Evolutionary conservation across 2,888 invertebrate species (phyloP), one percentile per base, ranked within the genome.

Genomic region (Lasioglossum pauxillum): DNA sequence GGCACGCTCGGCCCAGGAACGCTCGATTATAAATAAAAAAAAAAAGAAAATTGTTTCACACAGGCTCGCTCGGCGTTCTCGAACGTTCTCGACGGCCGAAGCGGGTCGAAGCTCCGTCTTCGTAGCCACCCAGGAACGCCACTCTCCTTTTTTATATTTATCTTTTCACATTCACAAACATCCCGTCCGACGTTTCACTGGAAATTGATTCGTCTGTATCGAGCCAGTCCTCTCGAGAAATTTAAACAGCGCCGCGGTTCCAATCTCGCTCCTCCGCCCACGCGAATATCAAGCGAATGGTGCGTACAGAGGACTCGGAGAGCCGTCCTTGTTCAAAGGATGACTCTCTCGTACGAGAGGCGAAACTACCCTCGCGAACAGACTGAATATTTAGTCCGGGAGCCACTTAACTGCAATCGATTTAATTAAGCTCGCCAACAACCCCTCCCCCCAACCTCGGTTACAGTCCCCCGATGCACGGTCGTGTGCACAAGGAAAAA

Each of bases 1-100:
- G 85, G 69, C 69, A 31, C 41, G 67, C 78, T 81, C 27, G 5
- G 74, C 75, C 86, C 67, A 79, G 76, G 84, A 85, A 85, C 88
- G 85, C 90, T 92, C 91, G 92, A 93, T 93, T 93, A 92, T 91
- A 92, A 90, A 92, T 89, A 92, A 91, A 23, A 38, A 91, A 75
- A 77, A n/a, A 12, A n/a, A 7, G n/a, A 57, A 31, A 92, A 92
- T 90, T 91, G 79, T 89, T 89, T 89, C 90, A 85, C 90, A 90
- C 82, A 64, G 49, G 49, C 23, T 41, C 49, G 38, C 23, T 44
- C 60, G 35, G 57, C 31, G 69, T 78, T 73, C 73, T n/a, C 57
- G 44, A 71, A 35, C 60, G 10, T 73, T 72, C 64, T 5, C 1
- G 27, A 16, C 7, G 16, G 12, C 4, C 57, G 57, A n/a, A n/a